Percentiles rank a stretch among this genome's conserved stretches.
These are phyloP conservation scores for Drosophila atripex DNA, from an alignment of 2,888 invertebrate species.

Conservation along the genomic window DNA sequence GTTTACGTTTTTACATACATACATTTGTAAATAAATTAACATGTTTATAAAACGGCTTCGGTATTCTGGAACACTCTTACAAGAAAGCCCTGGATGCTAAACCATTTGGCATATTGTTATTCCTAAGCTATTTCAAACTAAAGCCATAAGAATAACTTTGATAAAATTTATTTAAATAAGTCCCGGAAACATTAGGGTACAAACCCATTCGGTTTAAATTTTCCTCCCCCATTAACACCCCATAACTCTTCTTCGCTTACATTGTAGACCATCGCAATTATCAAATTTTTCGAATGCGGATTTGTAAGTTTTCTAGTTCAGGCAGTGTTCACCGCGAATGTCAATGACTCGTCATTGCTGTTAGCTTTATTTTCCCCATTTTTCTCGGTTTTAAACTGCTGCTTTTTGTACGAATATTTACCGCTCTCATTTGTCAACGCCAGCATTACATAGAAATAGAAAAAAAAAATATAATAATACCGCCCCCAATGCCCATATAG, in stretches of 20 bases:
- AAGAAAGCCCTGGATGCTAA: too few relatives aligned
- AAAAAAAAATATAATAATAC: constrained; percentile 36
- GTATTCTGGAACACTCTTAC: background rate
- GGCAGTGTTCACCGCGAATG: constrained; percentile 49
- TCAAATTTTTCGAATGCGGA: constrained; percentile 52
- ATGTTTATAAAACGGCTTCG: constrained; percentile 10
- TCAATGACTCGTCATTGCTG: constrained; percentile 62
- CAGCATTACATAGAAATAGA: constrained; percentile 9
- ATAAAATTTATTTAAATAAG: background rate
- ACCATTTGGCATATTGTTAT: too few relatives aligned
- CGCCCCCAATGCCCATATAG: constrained; percentile 75
- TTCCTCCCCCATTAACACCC: background rate
- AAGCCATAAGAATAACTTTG: too few relatives aligned
- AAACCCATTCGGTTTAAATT: background rate
- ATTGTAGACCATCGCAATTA: constrained; percentile 54
- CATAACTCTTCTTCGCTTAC: constrained; percentile 14
- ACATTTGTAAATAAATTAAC: constrained; percentile 25
- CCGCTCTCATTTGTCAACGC: constrained; percentile 60
- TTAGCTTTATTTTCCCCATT: constrained; percentile 48
- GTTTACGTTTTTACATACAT: background rate
- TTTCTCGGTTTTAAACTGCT: constrained; percentile 51
- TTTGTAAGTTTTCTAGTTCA: constrained; percentile 65
- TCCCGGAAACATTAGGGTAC: constrained; percentile 5
- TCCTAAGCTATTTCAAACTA: too few relatives aligned
- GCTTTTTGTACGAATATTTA: constrained; percentile 50